Evolutionary conservation across 2,888 invertebrate genomes (phyloP).

Genomic region (Helleia helle): DNA sequence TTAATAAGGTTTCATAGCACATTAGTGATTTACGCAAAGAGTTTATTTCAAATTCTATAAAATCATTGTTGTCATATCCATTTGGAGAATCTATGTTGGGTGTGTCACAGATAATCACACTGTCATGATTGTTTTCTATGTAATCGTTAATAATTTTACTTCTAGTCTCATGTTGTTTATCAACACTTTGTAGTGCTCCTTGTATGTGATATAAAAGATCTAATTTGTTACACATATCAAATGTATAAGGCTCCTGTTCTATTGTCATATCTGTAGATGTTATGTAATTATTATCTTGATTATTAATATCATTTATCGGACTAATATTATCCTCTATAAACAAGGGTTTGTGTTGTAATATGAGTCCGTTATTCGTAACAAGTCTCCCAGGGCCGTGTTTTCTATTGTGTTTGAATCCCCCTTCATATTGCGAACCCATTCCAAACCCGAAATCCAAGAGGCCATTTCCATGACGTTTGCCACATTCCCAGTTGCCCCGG

Average conservation of each 20-base stretch:
- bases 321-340: slow-evolving; percentile 68
- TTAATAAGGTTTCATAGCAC: slow-evolving; percentile 59
- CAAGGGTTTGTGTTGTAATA: slow-evolving; percentile 57
- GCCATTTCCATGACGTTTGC: slow-evolving; percentile 68
- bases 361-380: slow-evolving; percentile 71
- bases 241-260: slow-evolving; percentile 32
- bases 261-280: slow-evolving; percentile 21
- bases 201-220: slow-evolving; percentile 59
- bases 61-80: slow-evolving; percentile 31
- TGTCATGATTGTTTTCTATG: slow-evolving; percentile 36
- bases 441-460: slow-evolving; percentile 60
- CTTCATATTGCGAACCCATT: slow-evolving; percentile 70
- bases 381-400: slow-evolving; percentile 73
- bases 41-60: slow-evolving; percentile 52
- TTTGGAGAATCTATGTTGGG: slow-evolving; percentile 15
- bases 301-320: slow-evolving; percentile 26
- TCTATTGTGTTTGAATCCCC: slow-evolving; percentile 67
- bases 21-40: slow-evolving; percentile 57
- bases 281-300: slow-evolving; percentile 15
- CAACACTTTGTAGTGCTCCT: slow-evolving; percentile 46
- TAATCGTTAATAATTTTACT: slow-evolving; percentile 42
- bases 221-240: slow-evolving; percentile 45
- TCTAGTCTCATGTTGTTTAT: slow-evolving; percentile 38
- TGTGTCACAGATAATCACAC: background rate
- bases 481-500: slow-evolving; percentile 71